Percentiles rank a stretch among this genome's conserved stretches.
Evolutionary conservation across 1,140 invertebrate genomes (phyloP).

Genomic region (Armadillidium nasatum): DNA sequence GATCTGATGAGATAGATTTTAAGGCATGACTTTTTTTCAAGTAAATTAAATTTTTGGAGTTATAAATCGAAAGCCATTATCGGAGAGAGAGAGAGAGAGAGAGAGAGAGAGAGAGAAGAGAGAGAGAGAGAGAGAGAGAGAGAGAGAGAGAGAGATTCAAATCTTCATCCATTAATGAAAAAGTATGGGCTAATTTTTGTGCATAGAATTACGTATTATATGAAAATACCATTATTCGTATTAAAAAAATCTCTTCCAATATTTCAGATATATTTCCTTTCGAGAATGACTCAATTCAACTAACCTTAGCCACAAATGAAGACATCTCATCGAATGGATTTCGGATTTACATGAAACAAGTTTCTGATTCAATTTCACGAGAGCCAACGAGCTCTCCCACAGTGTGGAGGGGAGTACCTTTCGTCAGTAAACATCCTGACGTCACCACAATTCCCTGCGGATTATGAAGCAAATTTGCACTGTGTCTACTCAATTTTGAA

Average conservation of each 20-base stretch:
- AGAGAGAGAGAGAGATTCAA: no score
- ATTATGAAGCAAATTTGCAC: background rate
- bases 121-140: no score
- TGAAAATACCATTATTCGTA: no score
- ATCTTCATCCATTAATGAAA: no score
- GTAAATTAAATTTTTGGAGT: no score
- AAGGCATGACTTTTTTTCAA: no score
- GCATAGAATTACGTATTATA: no score
- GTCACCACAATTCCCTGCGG: background rate
- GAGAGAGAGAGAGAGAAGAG: no score
- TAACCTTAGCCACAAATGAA: background rate
- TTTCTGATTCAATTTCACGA: background rate
- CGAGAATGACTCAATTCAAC: background rate
- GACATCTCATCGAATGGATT: background rate
- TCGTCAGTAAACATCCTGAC: background rate
- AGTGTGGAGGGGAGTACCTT: background rate
- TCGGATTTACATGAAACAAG: background rate
- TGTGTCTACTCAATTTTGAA: background rate
- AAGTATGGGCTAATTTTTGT: no score
- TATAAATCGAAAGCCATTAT: no score
- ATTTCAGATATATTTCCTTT: background rate
- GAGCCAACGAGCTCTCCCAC: background rate
- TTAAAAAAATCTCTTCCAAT: background rate
- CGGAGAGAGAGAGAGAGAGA: no score
- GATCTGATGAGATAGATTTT: no score